These are phyloP conservation scores for Pseudochromis fuscus DNA, from an alignment of 2,797 vertebrate species.

Conservation along the genomic window DNA sequence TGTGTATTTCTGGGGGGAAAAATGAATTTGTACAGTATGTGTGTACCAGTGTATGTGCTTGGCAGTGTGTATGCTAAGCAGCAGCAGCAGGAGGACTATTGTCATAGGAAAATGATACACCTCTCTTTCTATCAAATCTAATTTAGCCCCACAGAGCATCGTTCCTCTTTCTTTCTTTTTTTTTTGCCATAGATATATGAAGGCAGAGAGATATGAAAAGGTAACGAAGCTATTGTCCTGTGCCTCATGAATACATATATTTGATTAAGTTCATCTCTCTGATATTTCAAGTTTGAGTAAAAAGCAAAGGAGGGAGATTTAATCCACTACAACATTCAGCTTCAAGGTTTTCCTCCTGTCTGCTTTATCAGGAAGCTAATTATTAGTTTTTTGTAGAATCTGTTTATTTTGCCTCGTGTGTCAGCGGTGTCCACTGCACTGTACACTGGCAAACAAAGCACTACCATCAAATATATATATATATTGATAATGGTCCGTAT, in stretches of 20 bases:
- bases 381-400: constrained; percentile 35
- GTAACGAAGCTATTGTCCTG: constrained; percentile 64
- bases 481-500: too few relatives aligned
- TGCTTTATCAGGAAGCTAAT: constrained; percentile 49
- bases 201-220: constrained; percentile 57
- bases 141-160: constrained; percentile 58
- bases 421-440: background rate
- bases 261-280: constrained; percentile 69
- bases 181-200: constrained; percentile 58
- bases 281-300: constrained; percentile 64
- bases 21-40: constrained; percentile 24
- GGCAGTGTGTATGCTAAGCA: constrained; percentile 33
- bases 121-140: constrained; percentile 66
- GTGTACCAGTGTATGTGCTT: constrained; percentile 17
- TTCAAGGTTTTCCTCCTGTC: constrained; percentile 35
- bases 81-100: constrained; percentile 50
- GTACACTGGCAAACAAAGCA: background rate
- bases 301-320: constrained; percentile 24
- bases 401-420: constrained; percentile 4
- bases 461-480: too few relatives aligned
- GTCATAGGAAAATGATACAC: constrained; percentile 50
- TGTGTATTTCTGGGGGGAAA: constrained; percentile 25
- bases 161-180: constrained; percentile 35
- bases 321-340: constrained; percentile 21
- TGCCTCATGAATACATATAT: constrained; percentile 74